Evolutionary conservation across 53 echinoderm and acorn worm genomes (phyloP).

Genomic region (Pentamera pediparva): DNA sequence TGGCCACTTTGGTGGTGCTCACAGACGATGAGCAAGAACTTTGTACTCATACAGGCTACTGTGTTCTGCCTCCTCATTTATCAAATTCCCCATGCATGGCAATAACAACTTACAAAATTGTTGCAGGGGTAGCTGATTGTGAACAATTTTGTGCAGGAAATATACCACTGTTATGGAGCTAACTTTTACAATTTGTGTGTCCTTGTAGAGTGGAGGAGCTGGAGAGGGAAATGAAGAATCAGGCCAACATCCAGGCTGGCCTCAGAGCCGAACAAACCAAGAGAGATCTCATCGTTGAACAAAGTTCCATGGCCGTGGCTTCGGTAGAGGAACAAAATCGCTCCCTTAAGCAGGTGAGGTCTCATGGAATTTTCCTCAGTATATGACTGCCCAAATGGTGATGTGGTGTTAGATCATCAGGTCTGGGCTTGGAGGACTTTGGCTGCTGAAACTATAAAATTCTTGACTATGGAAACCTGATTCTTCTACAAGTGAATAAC

Average conservation of each 20-base stretch:
- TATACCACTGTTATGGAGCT: background rate
- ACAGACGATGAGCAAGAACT: no score
- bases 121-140: no score
- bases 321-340: constrained; percentile 81
- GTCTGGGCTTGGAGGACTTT: no score
- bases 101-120: no score
- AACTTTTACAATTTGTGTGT: background rate
- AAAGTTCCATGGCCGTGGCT: constrained; percentile 69
- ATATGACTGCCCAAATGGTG: no score
- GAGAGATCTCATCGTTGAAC: constrained; percentile 77
- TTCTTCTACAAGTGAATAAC: no score
- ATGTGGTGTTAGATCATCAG: no score
- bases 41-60: background rate
- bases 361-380: no score
- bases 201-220: constrained; percentile 64
- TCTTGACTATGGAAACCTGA: no score
- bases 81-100: no score
- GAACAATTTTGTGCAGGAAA: background rate
- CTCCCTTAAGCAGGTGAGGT: constrained; percentile 71
- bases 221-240: constrained; percentile 62
- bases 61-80: background rate
- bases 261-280: constrained; percentile 70
- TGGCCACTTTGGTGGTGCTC: no score
- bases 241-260: constrained; percentile 37
- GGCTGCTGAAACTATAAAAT: no score